Conservation (phyloP, 2,888 invertebrate genomes). For the Leptinotarsa juncta region DNA sequence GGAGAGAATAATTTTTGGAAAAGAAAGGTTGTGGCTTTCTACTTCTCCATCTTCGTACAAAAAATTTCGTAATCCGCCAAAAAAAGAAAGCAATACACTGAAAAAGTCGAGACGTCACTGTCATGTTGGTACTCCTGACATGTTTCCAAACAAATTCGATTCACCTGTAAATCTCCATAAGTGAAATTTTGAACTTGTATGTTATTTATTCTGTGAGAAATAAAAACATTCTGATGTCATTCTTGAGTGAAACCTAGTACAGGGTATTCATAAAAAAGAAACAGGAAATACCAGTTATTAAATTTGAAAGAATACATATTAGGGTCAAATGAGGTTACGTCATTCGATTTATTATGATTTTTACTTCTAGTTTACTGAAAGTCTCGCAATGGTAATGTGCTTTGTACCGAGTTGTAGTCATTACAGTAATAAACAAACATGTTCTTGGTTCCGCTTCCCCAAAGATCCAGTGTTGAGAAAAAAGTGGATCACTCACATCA, state of each 20-base stretch:
- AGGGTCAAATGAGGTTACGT: neutral
- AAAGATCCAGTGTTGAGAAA: neutral
- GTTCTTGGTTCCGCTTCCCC: neutral
- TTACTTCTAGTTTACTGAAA: neutral
- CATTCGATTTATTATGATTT: conserved; percentile 3
- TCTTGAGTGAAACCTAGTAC: conserved; percentile 2
- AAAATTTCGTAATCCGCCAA: too few relatives aligned
- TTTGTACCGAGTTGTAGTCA: neutral
- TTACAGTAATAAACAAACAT: neutral
- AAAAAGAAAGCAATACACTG: neutral
- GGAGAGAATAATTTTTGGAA: too few relatives aligned
- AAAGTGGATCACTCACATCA: neutral
- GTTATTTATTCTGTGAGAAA: neutral
- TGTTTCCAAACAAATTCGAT: neutral
- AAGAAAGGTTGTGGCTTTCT: too few relatives aligned
- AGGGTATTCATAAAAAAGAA: neutral
- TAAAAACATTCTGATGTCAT: neutral
- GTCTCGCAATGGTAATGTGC: neutral
- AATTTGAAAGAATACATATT: neutral
- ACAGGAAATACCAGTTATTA: neutral
- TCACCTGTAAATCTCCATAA: neutral
- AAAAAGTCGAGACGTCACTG: neutral
- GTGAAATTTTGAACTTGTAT: conserved; percentile 1
- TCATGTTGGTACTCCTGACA: conserved; percentile 6
- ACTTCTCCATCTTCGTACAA: too few relatives aligned